Evolutionary conservation across 1,140 invertebrate genomes (phyloP).

Genomic region (Caenorhabditis briggsae): DNA sequence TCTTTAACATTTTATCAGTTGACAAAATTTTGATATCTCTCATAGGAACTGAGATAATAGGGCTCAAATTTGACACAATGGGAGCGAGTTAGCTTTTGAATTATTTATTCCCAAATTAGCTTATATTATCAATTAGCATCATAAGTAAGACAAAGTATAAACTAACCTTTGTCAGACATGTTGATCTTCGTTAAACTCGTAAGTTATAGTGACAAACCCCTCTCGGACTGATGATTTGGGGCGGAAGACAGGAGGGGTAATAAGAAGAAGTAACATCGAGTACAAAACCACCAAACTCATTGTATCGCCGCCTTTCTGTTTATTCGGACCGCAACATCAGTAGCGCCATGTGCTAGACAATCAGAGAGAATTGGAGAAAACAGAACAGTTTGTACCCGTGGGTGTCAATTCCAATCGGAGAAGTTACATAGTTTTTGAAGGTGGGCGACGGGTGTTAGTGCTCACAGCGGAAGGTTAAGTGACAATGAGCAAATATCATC

Average conservation of each 20-base stretch:
- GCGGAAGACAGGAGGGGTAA: not conserved
- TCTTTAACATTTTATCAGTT: no score
- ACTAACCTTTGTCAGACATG: slow-evolving; percentile 34
- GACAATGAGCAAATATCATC: not conserved
- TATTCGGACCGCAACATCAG: slow-evolving; percentile 39
- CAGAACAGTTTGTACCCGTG: slow-evolving; percentile 20
- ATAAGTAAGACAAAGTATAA: not conserved
- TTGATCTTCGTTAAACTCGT: not conserved
- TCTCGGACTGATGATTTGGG: not conserved
- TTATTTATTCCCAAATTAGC: no score
- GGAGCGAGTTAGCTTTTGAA: no score
- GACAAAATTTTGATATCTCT: no score
- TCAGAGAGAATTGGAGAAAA: no score
- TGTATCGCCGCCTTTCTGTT: not conserved
- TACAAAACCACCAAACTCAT: slow-evolving; percentile 19
- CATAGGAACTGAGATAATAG: no score
- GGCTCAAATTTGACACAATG: no score
- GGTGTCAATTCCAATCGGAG: slow-evolving; percentile 6
- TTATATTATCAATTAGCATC: no score
- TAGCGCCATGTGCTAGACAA: not conserved
- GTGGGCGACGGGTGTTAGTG: not conserved
- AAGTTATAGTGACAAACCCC: not conserved
- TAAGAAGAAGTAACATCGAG: slow-evolving; percentile 23
- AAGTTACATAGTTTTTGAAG: not conserved
- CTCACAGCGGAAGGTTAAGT: not conserved